These are phyloP conservation scores for Notocelia uddmanniana DNA, from an alignment of 2,888 invertebrate species.

Conservation along the genomic window DNA sequence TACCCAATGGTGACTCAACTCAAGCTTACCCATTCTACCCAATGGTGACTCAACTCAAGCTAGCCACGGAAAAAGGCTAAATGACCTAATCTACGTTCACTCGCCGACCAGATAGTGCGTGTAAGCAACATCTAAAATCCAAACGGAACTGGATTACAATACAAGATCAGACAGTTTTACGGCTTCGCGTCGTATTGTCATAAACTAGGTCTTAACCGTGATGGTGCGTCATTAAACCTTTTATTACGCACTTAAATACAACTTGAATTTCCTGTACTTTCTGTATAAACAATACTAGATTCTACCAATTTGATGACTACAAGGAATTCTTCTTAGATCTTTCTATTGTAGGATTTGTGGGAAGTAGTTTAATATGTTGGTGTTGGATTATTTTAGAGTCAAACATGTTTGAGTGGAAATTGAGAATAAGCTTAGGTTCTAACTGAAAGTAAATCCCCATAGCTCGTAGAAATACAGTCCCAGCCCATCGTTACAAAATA, in stretches of 20 bases:
- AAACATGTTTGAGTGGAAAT: neutral
- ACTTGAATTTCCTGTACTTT: constrained; percentile 17
- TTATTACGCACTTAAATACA: constrained; percentile 11
- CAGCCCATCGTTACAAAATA: neutral
- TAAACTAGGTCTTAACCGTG: constrained; percentile 29
- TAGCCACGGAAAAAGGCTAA: too few relatives aligned
- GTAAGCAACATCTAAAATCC: constrained; percentile 14
- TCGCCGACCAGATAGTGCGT: neutral
- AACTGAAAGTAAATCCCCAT: neutral
- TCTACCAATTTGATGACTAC: neutral
- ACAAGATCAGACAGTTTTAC: constrained; percentile 43
- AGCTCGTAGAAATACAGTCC: too few relatives aligned
- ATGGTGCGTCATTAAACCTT: constrained; percentile 25
- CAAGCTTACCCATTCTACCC: too few relatives aligned
- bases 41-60: too few relatives aligned
- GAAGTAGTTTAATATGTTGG: neutral
- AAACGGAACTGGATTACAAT: constrained; percentile 32
- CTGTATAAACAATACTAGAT: neutral
- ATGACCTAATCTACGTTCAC: constrained; percentile 10
- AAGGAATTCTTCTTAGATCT: neutral
- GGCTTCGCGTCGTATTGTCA: constrained; percentile 39
- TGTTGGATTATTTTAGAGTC: neutral
- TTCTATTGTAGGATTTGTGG: neutral
- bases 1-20: too few relatives aligned
- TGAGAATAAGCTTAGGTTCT: neutral